Base-by-base conservation (phyloP, 2,888 invertebrate species). In the Synergus japonicus region DNA sequence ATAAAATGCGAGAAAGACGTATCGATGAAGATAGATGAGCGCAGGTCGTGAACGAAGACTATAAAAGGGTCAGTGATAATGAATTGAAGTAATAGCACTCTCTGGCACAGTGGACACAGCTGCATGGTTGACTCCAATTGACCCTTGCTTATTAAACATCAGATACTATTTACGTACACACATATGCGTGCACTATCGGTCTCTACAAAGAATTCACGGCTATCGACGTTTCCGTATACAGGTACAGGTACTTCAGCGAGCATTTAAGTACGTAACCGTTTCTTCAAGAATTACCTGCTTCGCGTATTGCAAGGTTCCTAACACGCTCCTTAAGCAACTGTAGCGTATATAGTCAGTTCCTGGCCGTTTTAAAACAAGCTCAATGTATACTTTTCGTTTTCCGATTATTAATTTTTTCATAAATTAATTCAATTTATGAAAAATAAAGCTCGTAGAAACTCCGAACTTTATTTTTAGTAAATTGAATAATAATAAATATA, bases 51-150 rank as follows among this genome's bases (percentile, higher is more conserved):
- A 79, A 67, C 82, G 81, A 81, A 80, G 76, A 82, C 81, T 84
- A 81, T 83, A 84, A 84, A 82, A 84, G 78, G 84, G 81, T 79
- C 22, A 37, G 49, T 60, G 81, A 81, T 76, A 66, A 81, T 63
- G 67, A 76, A 76, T 44, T 44, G 64, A 64, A 76, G 76, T 76
- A 54, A 49, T 73, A 46, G 46, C 44, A 67, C 12, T 18, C 9
- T 9, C 18, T 65, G 67, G 29, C 29, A 65, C 29, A 54, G 44
- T 76, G 63, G 77, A 83, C 87, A 87, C 90, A 90, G 89, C 89
- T 90, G 88, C 86, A 77, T 85, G 86, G 82, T 90, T 91, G 87
- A 90, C 91, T 87, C 86, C 87, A 88, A 86, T 91, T 91, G 87
- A 91, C 89, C 89, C 86, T 81, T 58, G 82, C 79, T 88, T 88